Conservation (phyloP, 2,113 vertebrate species). For the Rattus norvegicus region DNA sequence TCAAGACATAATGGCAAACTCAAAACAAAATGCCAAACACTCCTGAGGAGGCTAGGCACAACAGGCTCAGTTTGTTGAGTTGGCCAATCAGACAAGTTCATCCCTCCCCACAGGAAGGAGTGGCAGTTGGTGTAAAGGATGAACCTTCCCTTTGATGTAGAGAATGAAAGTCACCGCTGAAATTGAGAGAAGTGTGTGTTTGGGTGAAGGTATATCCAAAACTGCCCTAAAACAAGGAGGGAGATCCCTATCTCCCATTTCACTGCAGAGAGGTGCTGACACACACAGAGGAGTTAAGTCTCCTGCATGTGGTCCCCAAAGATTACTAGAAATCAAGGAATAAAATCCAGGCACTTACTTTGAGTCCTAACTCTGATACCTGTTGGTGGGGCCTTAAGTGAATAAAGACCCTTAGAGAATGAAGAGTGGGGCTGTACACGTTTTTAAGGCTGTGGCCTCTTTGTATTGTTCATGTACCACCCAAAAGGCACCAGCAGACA, state of each 20-base stretch:
- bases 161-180: no score
- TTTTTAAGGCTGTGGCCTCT: no score
- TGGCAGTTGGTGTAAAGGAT: background rate
- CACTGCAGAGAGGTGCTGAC: background rate
- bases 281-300: background rate
- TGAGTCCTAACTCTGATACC: background rate
- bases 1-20: background rate
- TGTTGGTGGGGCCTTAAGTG: background rate
- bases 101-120: background rate
- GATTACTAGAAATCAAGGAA: background rate
- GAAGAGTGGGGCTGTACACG: background rate
- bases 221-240: background rate
- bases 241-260: background rate
- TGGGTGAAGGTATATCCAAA: background rate
- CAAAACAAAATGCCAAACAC: background rate
- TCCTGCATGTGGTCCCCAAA: background rate
- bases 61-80: background rate
- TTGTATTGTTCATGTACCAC: accelerated
- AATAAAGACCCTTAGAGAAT: background rate
- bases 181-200: no score
- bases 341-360: background rate
- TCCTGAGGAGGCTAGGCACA: background rate
- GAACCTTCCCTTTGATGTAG: no score
- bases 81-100: background rate
- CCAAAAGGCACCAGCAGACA: background rate